These are phyloP conservation scores for Dipodomys merriami DNA, from an alignment of 2,113 vertebrate species.

Conservation along the genomic window DNA sequence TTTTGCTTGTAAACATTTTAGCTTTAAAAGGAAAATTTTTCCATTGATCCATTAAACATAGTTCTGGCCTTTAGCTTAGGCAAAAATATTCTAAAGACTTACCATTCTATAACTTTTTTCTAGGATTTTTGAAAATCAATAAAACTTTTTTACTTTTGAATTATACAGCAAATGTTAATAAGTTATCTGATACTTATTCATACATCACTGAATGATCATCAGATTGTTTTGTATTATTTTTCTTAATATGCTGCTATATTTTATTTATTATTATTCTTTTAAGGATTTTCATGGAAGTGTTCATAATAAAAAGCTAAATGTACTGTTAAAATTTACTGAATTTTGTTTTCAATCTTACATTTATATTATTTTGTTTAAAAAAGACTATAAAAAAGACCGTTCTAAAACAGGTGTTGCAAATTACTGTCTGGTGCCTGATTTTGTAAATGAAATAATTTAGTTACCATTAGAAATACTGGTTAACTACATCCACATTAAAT, in stretches of 20 bases:
- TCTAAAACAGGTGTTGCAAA: background rate
- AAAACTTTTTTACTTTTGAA: background rate
- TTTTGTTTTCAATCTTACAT: background rate
- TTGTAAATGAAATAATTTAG: background rate
- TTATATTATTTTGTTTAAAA: no score
- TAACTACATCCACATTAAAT: background rate
- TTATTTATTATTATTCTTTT: background rate
- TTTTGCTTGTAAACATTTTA: background rate
- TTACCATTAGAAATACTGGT: background rate
- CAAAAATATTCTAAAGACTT: background rate
- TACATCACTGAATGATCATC: background rate
- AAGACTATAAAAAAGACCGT: no score
- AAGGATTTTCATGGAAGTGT: slow-evolving; percentile 8
- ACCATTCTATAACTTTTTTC: background rate
- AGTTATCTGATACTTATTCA: background rate
- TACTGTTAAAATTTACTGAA: background rate
- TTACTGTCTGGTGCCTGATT: background rate
- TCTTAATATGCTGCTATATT: background rate
- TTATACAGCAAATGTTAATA: background rate
- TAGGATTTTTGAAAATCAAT: background rate
- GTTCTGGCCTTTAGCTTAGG: background rate
- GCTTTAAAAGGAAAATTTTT: background rate
- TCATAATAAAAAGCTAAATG: background rate
- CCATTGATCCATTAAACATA: background rate
- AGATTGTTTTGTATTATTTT: background rate